Evolutionary conservation across 2,113 vertebrate genomes (phyloP).

Genomic region (Erpornis zantholeuca): DNA sequence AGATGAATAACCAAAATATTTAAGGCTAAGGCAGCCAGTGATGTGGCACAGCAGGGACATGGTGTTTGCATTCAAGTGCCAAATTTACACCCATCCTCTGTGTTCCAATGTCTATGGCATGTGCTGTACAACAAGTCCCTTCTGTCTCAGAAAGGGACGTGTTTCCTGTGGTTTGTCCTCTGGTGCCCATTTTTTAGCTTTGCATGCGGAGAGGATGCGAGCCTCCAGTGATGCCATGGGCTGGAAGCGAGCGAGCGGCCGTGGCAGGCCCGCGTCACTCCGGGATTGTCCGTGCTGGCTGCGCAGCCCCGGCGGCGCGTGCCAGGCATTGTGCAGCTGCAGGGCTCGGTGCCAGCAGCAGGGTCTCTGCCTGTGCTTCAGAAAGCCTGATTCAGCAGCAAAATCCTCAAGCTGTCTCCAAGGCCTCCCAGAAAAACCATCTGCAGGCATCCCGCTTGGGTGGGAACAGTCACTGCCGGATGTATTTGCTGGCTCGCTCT

Average conservation of each 20-base stretch:
- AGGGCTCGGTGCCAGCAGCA: accelerated
- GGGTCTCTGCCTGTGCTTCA: not conserved
- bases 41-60: not conserved
- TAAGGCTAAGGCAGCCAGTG: not conserved
- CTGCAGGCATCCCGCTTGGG: not conserved
- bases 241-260: accelerated
- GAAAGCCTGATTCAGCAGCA: conserved; percentile 11
- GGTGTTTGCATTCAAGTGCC: not conserved
- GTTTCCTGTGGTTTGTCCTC: not conserved
- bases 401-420: not conserved
- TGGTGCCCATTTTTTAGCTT: not conserved
- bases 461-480: not conserved
- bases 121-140: not conserved
- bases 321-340: conserved; percentile 6
- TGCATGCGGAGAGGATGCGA: not conserved
- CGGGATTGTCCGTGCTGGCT: not conserved
- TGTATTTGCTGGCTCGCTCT: accelerated
- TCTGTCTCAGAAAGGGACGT: not conserved
- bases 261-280: accelerated
- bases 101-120: accelerated
- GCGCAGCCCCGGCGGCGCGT: accelerated
- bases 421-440: not conserved
- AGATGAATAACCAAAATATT: not conserved
- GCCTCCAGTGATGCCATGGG: not conserved
- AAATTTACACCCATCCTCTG: not conserved